Percentiles rank a stretch among this genome's conserved stretches.
Conservation (phyloP, 2,113 vertebrate genomes). For the Illadopsis cleaveri region DNA sequence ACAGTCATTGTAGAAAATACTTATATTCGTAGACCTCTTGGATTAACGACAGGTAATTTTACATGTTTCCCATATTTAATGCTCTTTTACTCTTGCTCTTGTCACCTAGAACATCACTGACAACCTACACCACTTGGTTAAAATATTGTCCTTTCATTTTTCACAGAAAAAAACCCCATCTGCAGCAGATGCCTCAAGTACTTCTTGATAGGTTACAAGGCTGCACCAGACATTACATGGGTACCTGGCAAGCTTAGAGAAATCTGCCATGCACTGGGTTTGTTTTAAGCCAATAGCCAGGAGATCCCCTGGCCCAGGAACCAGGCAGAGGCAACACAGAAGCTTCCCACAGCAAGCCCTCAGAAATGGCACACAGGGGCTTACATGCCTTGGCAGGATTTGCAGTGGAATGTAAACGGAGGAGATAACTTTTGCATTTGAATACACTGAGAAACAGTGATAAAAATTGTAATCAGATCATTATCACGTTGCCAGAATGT, state of each 20-base stretch:
- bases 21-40: background rate
- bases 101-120: background rate
- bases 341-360: background rate
- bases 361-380: background rate
- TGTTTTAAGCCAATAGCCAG: constrained; percentile 17
- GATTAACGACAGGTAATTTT: background rate
- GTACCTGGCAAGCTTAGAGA: background rate
- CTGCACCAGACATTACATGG: background rate
- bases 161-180: background rate
- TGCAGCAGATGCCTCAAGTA: background rate
- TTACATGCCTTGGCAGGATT: background rate
- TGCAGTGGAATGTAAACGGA: background rate
- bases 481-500: constrained; percentile 24
- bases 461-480: constrained; percentile 16
- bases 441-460: background rate
- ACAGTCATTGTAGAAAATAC: background rate
- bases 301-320: background rate
- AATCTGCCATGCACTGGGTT: background rate
- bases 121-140: background rate
- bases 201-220: background rate
- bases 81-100: background rate
- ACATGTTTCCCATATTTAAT: background rate
- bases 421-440: background rate
- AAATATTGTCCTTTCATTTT: background rate
- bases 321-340: constrained; percentile 7